Evolutionary conservation across 1,140 invertebrate species (phyloP).

Genomic region (Aricia agestis): DNA sequence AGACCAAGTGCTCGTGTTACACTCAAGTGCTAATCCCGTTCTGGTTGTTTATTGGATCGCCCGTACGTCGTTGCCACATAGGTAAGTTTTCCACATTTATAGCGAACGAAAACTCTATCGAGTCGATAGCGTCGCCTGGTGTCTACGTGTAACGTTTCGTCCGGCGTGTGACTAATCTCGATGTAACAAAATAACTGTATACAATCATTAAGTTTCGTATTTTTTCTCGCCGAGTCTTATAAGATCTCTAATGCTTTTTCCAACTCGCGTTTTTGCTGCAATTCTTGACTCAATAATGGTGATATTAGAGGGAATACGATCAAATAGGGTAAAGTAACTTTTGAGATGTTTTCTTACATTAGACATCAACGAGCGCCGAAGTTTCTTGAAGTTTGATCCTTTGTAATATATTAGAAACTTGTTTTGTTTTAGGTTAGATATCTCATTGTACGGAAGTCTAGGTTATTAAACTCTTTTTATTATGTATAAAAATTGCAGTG

Average conservation of each 20-base stretch:
- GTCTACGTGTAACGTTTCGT: conserved; percentile 23
- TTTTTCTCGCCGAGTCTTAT: not conserved
- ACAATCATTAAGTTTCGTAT: conserved; percentile 1
- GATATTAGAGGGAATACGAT: not conserved
- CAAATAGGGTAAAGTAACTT: too few relatives aligned
- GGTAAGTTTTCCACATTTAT: conserved; percentile 49
- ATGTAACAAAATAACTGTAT: conserved; percentile 19
- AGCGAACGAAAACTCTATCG: conserved; percentile 10
- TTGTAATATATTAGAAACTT: not conserved
- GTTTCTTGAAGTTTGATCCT: not conserved
- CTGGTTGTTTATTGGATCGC: conserved; percentile 68
- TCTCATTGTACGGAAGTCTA: not conserved
- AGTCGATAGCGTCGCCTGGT: not conserved
- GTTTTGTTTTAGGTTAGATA: not conserved
- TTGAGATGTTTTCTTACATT: not conserved
- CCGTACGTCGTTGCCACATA: conserved; percentile 42
- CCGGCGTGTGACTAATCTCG: conserved; percentile 23
- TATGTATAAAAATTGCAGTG: not conserved
- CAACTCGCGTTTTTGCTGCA: not conserved
- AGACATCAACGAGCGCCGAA: conserved; percentile 4
- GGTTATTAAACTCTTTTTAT: not conserved
- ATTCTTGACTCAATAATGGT: not conserved
- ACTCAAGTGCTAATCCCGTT: conserved; percentile 67
- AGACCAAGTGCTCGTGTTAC: conserved; percentile 70
- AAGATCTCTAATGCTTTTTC: conserved; percentile 4